These are phyloP conservation scores for Xylophagus ater DNA, from an alignment of 2,888 invertebrate species.

Conservation along the genomic window DNA sequence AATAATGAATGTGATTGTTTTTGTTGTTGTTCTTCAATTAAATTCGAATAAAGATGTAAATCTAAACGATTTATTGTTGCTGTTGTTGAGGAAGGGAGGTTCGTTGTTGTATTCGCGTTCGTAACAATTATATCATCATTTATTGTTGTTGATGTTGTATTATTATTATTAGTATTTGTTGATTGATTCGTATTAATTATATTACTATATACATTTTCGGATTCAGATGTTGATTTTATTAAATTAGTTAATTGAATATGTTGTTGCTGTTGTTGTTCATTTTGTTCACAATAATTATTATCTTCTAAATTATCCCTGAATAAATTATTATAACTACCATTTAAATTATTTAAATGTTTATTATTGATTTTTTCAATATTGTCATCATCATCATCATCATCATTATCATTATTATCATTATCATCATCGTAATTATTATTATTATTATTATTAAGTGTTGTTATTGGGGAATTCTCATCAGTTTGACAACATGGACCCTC, in stretches of 20 bases:
- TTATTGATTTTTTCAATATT: constrained; percentile 28
- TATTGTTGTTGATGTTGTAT: constrained; percentile 10
- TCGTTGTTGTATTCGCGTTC: constrained; percentile 4
- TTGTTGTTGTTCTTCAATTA: constrained; percentile 31
- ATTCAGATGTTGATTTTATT: constrained; percentile 29
- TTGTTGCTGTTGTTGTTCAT: constrained; percentile 5
- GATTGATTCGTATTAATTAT: constrained; percentile 26
- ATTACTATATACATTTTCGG: constrained; percentile 39
- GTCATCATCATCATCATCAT: constrained; percentile 29
- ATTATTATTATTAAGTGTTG: constrained; percentile 9
- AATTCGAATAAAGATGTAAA: constrained; percentile 38
- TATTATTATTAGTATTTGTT: constrained; percentile 9
- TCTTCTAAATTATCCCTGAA: constrained; percentile 35
- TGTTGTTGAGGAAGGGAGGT: constrained; percentile 10
- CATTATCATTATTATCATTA: constrained; percentile 20
- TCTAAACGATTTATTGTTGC: constrained; percentile 24
- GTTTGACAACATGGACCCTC: constrained; percentile 26
- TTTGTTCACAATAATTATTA: constrained; percentile 16
- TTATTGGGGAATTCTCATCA: background rate
- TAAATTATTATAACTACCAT: constrained; percentile 38
- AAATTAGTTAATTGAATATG: background rate
- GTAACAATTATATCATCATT: constrained; percentile 12
- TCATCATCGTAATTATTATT: constrained; percentile 12
- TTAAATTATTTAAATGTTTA: constrained; percentile 26
- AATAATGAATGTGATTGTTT: too few species aligned